Percentiles rank a stretch among this genome's conserved stretches.
These are phyloP conservation scores for Pedetes capensis DNA, from an alignment of 2,113 vertebrate genomes.

Conservation along the genomic window DNA sequence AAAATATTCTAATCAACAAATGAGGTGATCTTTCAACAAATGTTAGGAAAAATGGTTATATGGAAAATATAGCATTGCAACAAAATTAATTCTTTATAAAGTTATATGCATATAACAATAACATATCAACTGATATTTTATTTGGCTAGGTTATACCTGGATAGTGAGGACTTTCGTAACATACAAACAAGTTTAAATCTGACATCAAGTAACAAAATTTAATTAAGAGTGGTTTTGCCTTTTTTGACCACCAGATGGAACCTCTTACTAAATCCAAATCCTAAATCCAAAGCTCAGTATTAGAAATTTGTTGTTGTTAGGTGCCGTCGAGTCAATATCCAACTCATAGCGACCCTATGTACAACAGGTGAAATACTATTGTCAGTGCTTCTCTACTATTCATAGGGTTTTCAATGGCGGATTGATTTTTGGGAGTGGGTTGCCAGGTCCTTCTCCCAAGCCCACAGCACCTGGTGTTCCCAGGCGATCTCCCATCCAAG, in stretches of 20 bases:
- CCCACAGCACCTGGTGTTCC: too few relatives aligned
- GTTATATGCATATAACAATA: not conserved
- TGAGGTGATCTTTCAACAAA: not conserved
- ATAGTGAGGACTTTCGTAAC: not conserved
- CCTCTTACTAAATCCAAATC: conserved; percentile 18
- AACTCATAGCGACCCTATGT: too few relatives aligned
- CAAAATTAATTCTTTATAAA: not conserved
- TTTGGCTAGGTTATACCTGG: not conserved
- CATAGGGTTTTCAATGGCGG: too few relatives aligned
- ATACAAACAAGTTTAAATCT: not conserved
- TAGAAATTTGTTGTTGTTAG: too few relatives aligned
- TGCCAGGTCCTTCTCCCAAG: too few relatives aligned
- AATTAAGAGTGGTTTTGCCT: conserved; percentile 24
- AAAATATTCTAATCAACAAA: not conserved
- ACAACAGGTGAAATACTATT: too few relatives aligned
- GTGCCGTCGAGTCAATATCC: too few relatives aligned
- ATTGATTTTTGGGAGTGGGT: too few relatives aligned
- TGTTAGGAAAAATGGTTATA: not conserved
- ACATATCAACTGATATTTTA: not conserved
- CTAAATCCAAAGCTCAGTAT: not conserved
- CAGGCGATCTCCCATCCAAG: too few relatives aligned
- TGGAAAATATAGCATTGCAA: not conserved
- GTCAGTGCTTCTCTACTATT: too few relatives aligned
- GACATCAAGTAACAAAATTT: not conserved
- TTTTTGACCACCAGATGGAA: conserved; percentile 69